Evolutionary conservation across 1,140 invertebrate genomes (phyloP).

Genomic region (Xylocopa sonorina): DNA sequence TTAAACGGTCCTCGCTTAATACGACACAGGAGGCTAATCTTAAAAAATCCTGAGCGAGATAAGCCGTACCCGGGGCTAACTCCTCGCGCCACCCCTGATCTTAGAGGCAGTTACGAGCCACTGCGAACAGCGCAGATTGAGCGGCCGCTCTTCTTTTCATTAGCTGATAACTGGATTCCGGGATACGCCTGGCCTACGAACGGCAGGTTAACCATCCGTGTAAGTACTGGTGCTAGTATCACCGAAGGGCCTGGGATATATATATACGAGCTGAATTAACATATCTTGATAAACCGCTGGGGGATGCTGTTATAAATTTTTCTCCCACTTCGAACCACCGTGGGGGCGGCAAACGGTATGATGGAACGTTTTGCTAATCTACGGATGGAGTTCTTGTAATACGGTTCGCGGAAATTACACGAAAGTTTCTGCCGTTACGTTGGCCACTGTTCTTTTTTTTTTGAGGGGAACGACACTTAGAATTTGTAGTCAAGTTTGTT

Average conservation of each 20-base stretch:
- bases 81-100: conserved; percentile 45
- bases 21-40: conserved; percentile 81
- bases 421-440: not conserved
- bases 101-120: conserved; percentile 58
- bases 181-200: conserved; percentile 77
- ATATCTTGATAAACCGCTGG: conserved; percentile 62
- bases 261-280: conserved; percentile 55
- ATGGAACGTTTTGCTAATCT: conserved; percentile 24
- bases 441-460: not conserved
- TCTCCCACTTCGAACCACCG: conserved; percentile 10
- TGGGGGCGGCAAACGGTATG: conserved; percentile 21
- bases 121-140: conserved; percentile 64
- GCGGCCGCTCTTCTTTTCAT: conserved; percentile 77
- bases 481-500: not conserved
- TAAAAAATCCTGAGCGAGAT: conserved; percentile 73
- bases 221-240: conserved; percentile 48
- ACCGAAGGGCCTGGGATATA: conserved; percentile 36
- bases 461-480: too few species aligned
- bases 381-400: not conserved
- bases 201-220: conserved; percentile 73
- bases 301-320: conserved; percentile 48
- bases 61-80: conserved; percentile 71
- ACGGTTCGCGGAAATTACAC: not conserved
- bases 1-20: conserved; percentile 78
- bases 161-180: conserved; percentile 76